These are phyloP conservation scores for Escarpia spicata DNA, from an alignment of 2,888 invertebrate genomes.

Conservation along the genomic window DNA sequence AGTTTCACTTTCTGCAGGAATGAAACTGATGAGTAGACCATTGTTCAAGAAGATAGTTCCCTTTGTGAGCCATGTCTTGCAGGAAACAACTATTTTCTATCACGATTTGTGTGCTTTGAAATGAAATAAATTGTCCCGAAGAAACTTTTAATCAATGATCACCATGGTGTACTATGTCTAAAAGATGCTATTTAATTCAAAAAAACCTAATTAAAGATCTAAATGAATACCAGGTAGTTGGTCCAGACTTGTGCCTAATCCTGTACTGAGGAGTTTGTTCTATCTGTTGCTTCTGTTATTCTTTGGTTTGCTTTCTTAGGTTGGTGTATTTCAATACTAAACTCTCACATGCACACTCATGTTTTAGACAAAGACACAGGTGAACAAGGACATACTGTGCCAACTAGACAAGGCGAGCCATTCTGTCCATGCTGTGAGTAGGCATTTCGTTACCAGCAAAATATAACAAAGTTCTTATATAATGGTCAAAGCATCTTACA, in stretches of 20 bases:
- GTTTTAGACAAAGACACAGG: constrained; percentile 75
- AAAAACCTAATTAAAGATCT: neutral
- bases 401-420: constrained; percentile 79
- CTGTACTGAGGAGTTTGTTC: neutral
- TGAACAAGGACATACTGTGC: constrained; percentile 83
- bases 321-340: neutral
- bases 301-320: neutral
- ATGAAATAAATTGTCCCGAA: neutral
- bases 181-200: neutral
- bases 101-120: neutral
- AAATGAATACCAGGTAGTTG: neutral
- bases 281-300: neutral
- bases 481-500: no score
- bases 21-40: no score
- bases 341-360: neutral
- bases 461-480: neutral
- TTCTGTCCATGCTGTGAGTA: constrained; percentile 63
- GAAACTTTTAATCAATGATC: neutral
- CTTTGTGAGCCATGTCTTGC: no score
- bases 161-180: neutral
- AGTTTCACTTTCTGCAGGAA: no score
- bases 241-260: neutral
- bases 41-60: no score
- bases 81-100: no score
- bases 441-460: constrained; percentile 1